Percentiles rank a stretch among this genome's conserved stretches.
Evolutionary conservation across 1,140 invertebrate species (phyloP).

Genomic region (Drosophila albomicans): DNA sequence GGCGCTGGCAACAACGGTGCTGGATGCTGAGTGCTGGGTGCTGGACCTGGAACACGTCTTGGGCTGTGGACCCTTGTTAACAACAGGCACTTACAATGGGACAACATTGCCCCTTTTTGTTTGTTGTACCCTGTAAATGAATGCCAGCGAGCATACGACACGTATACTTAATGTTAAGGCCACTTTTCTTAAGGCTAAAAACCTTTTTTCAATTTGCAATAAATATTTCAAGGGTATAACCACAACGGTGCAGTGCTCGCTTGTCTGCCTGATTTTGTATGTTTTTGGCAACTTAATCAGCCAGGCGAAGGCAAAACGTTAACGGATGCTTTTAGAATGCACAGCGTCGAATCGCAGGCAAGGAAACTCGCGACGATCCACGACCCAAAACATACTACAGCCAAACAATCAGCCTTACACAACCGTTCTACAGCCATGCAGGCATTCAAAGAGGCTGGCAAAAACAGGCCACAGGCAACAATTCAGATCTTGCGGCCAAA

Average conservation of each 20-base stretch:
- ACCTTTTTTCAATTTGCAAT: too few species aligned
- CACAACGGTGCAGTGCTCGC: neutral
- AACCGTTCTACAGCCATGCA: slow-evolving; percentile 17
- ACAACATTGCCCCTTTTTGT: slow-evolving; percentile 70
- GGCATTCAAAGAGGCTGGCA: slow-evolving; percentile 5
- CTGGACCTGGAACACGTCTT: slow-evolving; percentile 53
- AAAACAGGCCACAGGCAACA: slow-evolving; percentile 17
- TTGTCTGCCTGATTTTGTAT: slow-evolving; percentile 40
- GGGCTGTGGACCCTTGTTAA: slow-evolving; percentile 74
- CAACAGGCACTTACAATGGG: slow-evolving; percentile 76
- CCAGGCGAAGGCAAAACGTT: slow-evolving; percentile 55
- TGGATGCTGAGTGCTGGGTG: slow-evolving; percentile 37
- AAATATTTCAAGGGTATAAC: slow-evolving; percentile 13
- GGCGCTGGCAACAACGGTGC: slow-evolving; percentile 45
- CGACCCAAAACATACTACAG: slow-evolving; percentile 24
- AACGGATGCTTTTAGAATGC: slow-evolving; percentile 79
- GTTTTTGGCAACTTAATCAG: slow-evolving; percentile 82
- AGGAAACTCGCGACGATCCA: slow-evolving; percentile 29
- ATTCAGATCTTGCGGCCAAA: slow-evolving; percentile 49
- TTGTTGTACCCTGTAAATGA: slow-evolving; percentile 27
- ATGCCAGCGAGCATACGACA: neutral
- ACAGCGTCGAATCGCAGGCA: slow-evolving; percentile 47
- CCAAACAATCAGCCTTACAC: slow-evolving; percentile 4
- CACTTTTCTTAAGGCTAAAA: too few species aligned
- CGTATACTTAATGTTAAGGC: neutral